phyloP scores from a whole-genome alignment of 1,140 invertebrate species.

The Gonatopus flavifemur region DNA sequence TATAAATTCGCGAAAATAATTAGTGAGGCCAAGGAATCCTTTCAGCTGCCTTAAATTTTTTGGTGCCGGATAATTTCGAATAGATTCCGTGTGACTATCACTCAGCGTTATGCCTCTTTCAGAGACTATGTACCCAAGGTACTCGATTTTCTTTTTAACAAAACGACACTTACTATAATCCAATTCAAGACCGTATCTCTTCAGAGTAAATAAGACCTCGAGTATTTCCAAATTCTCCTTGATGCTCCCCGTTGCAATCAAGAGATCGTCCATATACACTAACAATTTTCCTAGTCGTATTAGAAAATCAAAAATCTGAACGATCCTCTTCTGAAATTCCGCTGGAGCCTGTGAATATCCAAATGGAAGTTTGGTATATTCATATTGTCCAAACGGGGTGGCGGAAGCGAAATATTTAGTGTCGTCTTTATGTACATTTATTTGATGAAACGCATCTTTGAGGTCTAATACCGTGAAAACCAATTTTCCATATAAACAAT shows the following conservation, averaged over 20 bases:
- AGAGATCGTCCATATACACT: no score
- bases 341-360: background rate
- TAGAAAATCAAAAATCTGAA: background rate
- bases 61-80: background rate
- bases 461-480: no score
- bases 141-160: background rate
- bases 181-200: background rate
- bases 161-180: background rate
- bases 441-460: slow-evolving; percentile 1
- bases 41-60: background rate
- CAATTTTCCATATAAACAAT: background rate
- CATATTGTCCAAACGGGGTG: no score
- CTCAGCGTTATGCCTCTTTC: background rate
- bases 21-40: background rate
- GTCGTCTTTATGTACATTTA: no score
- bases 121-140: background rate
- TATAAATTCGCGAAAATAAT: background rate
- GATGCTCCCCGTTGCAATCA: background rate
- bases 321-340: background rate
- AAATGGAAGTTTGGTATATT: no score
- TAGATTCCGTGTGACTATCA: background rate
- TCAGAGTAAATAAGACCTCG: background rate
- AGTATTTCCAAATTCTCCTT: background rate
- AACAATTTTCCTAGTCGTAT: no score
- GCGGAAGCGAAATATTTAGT: no score